These are phyloP conservation scores for Periophthalmodon schlosseri DNA, from an alignment of 2,113 vertebrate genomes.

Conservation along the genomic window DNA sequence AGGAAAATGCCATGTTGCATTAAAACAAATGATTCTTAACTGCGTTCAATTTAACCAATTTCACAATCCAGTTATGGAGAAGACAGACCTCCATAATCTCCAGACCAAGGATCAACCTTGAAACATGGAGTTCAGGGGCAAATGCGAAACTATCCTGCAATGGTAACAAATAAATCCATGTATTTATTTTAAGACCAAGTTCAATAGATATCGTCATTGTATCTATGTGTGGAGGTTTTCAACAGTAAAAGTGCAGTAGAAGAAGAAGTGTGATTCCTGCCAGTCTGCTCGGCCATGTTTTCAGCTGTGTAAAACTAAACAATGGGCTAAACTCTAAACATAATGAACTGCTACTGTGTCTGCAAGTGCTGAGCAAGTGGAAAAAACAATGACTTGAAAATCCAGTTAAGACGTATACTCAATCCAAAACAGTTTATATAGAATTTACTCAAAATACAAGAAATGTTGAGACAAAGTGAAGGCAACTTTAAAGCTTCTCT, in stretches of 20 bases:
- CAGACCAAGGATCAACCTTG: background rate
- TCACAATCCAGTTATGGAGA: background rate
- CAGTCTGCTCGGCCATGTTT: background rate
- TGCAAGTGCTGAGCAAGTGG: constrained; percentile 24
- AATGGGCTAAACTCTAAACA: background rate
- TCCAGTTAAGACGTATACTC: constrained; percentile 18
- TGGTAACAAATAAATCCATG: background rate
- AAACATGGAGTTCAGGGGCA: background rate
- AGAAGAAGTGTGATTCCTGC: background rate
- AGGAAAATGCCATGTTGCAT: background rate
- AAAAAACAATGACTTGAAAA: constrained; percentile 17
- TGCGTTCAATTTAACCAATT: background rate
- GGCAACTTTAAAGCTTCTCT: background rate
- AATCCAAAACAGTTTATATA: constrained; percentile 26
- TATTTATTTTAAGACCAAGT: background rate
- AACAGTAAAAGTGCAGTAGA: background rate
- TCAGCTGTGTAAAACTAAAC: background rate
- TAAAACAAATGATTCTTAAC: background rate
- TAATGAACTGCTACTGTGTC: constrained; percentile 1
- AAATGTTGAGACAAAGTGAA: background rate
- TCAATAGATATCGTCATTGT: background rate
- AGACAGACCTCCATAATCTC: background rate
- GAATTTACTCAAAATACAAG: background rate
- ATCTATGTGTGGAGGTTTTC: background rate
- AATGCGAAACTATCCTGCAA: background rate